Evolutionary conservation across 64 coral and sea anemone genomes (phyloP).

Genomic region (Actinia equina): DNA sequence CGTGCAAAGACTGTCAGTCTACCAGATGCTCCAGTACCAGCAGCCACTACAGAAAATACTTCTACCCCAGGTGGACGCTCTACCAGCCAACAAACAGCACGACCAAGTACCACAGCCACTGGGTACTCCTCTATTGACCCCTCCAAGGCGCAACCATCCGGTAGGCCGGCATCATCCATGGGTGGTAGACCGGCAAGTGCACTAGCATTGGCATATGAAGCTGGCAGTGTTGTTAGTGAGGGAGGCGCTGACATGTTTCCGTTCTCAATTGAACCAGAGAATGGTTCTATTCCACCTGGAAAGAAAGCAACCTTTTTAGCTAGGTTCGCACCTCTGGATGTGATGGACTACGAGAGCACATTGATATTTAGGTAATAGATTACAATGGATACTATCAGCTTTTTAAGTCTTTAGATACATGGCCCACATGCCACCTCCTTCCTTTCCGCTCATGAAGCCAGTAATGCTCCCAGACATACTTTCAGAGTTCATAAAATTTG

Average conservation of each 20-base stretch:
- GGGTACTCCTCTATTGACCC: slow-evolving; percentile 22
- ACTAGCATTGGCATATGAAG: slow-evolving; percentile 76
- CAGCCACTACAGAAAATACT: slow-evolving; percentile 8
- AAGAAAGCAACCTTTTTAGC: slow-evolving; percentile 69
- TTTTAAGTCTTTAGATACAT: no score
- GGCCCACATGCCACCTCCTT: no score
- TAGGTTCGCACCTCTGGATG: slow-evolving; percentile 89
- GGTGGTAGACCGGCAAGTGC: slow-evolving; percentile 70
- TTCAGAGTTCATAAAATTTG: no score
- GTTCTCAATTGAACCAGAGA: slow-evolving; percentile 82
- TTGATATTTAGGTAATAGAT: slow-evolving; percentile 50
- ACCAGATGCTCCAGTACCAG: slow-evolving; percentile 14
- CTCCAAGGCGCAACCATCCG: not conserved
- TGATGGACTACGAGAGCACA: slow-evolving; percentile 71
- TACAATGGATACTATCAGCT: no score
- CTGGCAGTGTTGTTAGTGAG: slow-evolving; percentile 81
- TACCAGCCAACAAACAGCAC: slow-evolving; percentile 48
- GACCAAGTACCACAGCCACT: slow-evolving; percentile 67
- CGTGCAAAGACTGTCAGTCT: slow-evolving; percentile 43
- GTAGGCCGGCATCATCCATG: slow-evolving; percentile 37
- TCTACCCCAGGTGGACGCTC: slow-evolving; percentile 53
- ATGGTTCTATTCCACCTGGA: slow-evolving; percentile 77
- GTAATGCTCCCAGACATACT: no score
- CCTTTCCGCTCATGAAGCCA: no score
- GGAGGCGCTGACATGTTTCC: slow-evolving; percentile 76